Base-by-base conservation (phyloP, 2,797 vertebrate genomes). In the Nasua narica region DNA sequence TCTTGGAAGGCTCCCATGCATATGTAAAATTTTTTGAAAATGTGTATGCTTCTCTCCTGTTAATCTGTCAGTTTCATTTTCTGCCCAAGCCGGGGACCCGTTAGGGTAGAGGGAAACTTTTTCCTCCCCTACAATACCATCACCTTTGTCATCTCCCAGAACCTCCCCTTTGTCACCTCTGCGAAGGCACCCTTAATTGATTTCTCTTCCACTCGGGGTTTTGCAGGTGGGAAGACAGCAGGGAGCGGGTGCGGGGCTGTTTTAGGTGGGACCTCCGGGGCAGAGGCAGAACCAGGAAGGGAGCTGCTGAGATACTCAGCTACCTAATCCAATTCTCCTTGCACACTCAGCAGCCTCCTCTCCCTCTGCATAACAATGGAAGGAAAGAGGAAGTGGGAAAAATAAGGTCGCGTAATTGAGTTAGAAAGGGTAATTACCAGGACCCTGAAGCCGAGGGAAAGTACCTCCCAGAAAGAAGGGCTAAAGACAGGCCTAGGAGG, bases 341-440 rank as follows among this genome's bases (percentile, higher is more conserved):
- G 18, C 29, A 10, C 18, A 1, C 82, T 90, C 43, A 50, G 74
- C 76, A 43, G 46, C 40, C 76, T 85, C 89, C 79, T 74, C 84
- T 74, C 62, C 62, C 86, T 90, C 83, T 78, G 29, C 21, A 15
- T 67, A 96, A 95, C 97, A 97, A 94, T 91, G 91, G 25, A 91
- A 97, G 97, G 97, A 97, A 98, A 97, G 76, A 91, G 98, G 97
- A 97, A 97, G 93, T 92, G 76, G 70, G 92, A 2, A n/a, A 91
- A 97, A 85, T 56, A 54, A 94, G 52, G 54, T 81, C 78, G 13
- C 18, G 7, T 85, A 82, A 87, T 79, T 96, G 91, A 94, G 50
- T 90, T 96, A 54, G 13, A 48, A 92, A 77, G 40, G n/a, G n/a
- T 92, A 92, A 97, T 96, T 74, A 94, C 94, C 43, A 25, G 12